Base-by-base conservation (phyloP, 2,113 vertebrate genomes). In the Fulmarus glacialis region DNA sequence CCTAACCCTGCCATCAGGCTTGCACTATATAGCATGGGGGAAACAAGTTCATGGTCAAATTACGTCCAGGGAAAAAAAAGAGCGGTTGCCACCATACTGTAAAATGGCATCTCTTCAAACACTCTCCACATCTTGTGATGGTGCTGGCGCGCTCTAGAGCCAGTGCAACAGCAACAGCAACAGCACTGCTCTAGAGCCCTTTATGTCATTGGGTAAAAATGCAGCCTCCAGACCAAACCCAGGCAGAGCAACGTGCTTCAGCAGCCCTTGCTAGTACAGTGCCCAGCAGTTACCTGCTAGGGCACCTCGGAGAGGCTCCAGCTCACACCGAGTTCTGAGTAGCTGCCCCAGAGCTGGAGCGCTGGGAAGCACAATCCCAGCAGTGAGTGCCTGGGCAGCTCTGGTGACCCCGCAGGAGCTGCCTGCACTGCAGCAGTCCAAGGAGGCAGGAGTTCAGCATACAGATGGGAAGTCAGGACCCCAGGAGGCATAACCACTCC, bases 181-280 rank as follows among this genome's bases (percentile, higher is more conserved):
- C 72, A 91, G 50, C 27, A 12, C 34, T 56, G 36, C 68, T 38
- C n/a, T 16, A 48, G 18, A 75, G 67, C 24, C 19, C 47, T 79
- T 52, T 1, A 3, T 26, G 23, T 7, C 2, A 0, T 1, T 29
- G 19, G 16, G 32, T 42, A 53, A 43, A 58, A 56, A 58, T 8
- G 73, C 34, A 62, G 27, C 9, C 43, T 75, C 42, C 56, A 82
- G 13, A 53, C n/a, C 45, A 75, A 70, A 20, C 9, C 36, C 30
- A 30, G 50, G 59, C 50, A 84, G n/a, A 52, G 27, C 18, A 32
- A 26, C 0, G 1, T 18, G 63, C 53, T 68, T 77, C 72, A 38
- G 43, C 68, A 68, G 68, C 68, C 68, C 32, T 77, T 36, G n/a
- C n/a, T 75, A 48, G 55, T 29, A 4, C 19, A 40, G 47, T 4